Conservation (phyloP, 2,797 vertebrate species). For the Anguilla pacifica region DNA sequence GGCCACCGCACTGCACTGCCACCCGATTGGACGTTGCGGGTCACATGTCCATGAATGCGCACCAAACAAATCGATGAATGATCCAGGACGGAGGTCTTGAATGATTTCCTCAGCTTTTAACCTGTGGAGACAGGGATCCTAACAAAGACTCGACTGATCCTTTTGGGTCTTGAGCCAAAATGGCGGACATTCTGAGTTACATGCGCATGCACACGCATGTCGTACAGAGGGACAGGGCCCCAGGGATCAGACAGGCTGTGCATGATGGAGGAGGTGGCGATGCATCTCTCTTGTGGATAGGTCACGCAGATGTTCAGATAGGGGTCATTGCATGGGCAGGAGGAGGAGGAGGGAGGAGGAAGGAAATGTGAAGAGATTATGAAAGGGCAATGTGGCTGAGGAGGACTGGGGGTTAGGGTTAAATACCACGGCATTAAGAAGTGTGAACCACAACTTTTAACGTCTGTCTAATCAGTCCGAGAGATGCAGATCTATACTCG, state of each 20-base stretch:
- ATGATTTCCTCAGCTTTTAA: not conserved
- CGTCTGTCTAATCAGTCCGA: slow-evolving; percentile 8
- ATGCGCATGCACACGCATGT: not conserved
- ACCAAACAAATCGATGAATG: no score
- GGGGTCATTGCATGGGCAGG: not conserved
- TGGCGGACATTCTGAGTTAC: not conserved
- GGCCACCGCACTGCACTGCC: no score
- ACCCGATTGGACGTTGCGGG: no score
- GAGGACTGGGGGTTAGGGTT: not conserved
- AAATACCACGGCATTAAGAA: slow-evolving; percentile 15
- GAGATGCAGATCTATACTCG: not conserved
- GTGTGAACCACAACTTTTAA: slow-evolving; percentile 2
- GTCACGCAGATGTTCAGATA: not conserved
- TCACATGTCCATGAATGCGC: no score
- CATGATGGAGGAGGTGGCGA: not conserved
- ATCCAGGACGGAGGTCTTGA: no score
- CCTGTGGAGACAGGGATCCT: not conserved
- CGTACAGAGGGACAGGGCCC: not conserved
- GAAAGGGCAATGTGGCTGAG: not conserved
- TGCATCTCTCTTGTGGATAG: not conserved
- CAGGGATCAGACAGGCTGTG: not conserved
- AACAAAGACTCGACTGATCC: not conserved
- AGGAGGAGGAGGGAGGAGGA: not conserved
- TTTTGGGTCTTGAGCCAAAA: not conserved
- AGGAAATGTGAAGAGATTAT: slow-evolving; percentile 1